Evolutionary conservation across 2,888 invertebrate species (phyloP), one percentile per base, ranked within the genome.

Genomic region (Heteropelma amictum): DNA sequence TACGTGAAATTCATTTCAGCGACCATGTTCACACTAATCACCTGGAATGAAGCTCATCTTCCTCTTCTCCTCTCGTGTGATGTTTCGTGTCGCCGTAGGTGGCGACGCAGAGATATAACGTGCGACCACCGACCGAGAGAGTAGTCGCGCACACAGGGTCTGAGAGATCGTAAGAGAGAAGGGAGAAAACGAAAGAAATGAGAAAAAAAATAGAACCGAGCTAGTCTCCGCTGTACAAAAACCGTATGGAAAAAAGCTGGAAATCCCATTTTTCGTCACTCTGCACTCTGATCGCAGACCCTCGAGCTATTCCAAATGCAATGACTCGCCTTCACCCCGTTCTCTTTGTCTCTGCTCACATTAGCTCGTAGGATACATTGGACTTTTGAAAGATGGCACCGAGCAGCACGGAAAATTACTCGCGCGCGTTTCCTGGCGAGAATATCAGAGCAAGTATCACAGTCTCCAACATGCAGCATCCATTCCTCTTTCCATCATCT

Each of bases 211-310:
- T 6, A 5, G 30, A 54, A 8, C 33, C 21, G 56, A 21, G 21
- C 53, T 23, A 19, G 45, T 68, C 56, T 21, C 4, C 42, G 40
- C 42, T 47, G 58, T 47, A 67, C 42, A 58, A 40, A n/a, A 33
- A 67, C 54, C 67, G 71, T 67, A 71, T 75, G 56, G n/a, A 71
- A 71, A 73, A 68, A 74, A 75, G 65, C 67, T 71, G 75, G 63
- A 71, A 71, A 71, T 30, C 67, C 67, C 63, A 49, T 67, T 72
- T n/a, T 51, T 35, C 40, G 30, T 70, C 33, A 21, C 40, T 23
- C 7, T 47, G 35, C 35, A 33, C 47, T 58, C 28, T 53, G 51
- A 19, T 42, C 33, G 38, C 12, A 12, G 28, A 49, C 21, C 40
- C 60, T 70, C 40, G 45, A 64, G 67, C 56, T 56, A 68, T 38